phyloP scores from a whole-genome alignment of 2,113 vertebrate species.

The Dasyornis broadbenti region DNA sequence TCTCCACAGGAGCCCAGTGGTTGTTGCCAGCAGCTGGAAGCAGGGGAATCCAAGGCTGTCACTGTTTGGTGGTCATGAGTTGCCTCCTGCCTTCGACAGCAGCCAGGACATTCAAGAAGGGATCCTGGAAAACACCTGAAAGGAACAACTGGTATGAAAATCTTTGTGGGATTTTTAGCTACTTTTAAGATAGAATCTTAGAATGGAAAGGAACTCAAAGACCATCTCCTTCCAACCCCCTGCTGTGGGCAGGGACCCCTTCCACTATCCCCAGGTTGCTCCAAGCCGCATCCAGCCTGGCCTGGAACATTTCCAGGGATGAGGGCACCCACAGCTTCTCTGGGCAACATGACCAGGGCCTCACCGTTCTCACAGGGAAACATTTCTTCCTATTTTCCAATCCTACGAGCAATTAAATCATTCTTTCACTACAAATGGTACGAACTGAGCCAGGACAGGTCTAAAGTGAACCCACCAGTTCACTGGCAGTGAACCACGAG shows the following conservation, averaged over 20 bases:
- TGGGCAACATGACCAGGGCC: not conserved
- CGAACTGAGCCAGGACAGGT: not conserved
- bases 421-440: not conserved
- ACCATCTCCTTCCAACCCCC: not conserved
- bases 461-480: not conserved
- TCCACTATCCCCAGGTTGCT: fast-evolving
- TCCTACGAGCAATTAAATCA: not conserved
- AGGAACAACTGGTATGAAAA: not conserved
- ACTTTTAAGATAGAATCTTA: not conserved
- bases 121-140: slow-evolving; percentile 22
- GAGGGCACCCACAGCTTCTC: not conserved
- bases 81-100: not conserved
- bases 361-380: not conserved
- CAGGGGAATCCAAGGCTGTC: not conserved
- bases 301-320: not conserved
- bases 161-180: not conserved
- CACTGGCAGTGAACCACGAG: not conserved
- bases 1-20: slow-evolving; percentile 66
- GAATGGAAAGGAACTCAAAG: not conserved
- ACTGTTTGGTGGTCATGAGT: slow-evolving; percentile 34
- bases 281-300: not conserved
- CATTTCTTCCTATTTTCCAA: not conserved
- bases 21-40: slow-evolving; percentile 21
- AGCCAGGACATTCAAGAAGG: slow-evolving; percentile 18
- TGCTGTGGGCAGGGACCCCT: not conserved